Percentiles rank a stretch among this genome's conserved stretches.
Evolutionary conservation across 1,140 invertebrate species (phyloP).

Genomic region (Diorhabda elongata): DNA sequence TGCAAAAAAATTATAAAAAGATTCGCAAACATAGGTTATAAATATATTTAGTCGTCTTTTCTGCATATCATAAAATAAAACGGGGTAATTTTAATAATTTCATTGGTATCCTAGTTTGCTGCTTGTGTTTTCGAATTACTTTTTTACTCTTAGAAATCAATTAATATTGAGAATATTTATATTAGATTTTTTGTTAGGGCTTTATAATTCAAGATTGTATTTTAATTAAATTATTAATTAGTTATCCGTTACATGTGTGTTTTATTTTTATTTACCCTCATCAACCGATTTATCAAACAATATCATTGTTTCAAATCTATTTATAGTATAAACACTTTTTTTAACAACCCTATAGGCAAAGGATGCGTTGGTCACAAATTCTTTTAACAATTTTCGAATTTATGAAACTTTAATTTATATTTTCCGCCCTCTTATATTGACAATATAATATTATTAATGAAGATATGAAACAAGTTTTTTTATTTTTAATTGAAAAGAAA

Average conservation of each 20-base stretch:
- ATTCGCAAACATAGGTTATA: background rate
- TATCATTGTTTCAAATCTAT: no score
- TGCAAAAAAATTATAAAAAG: background rate
- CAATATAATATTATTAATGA: no score
- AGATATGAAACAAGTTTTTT: no score
- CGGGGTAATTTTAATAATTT: background rate
- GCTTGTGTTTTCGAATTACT: constrained; percentile 4
- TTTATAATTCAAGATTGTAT: constrained; percentile 5
- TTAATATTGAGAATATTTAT: background rate
- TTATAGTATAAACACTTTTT: no score
- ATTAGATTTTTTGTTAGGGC: constrained; percentile 10
- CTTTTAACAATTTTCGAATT: no score
- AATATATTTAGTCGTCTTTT: constrained; percentile 13
- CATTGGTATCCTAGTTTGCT: background rate
- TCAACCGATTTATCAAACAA: background rate
- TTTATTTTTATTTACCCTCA: constrained; percentile 1
- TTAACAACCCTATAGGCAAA: no score
- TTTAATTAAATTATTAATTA: constrained; percentile 13
- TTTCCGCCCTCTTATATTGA: no score
- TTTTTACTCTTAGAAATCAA: background rate
- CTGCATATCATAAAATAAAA: constrained; percentile 9
- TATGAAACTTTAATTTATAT: no score
- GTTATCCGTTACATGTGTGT: constrained; percentile 4
- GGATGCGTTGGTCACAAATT: no score
- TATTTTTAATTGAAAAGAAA: no score